Conservation (phyloP, 1,140 invertebrate species). For the Drosophila carrolli region DNA sequence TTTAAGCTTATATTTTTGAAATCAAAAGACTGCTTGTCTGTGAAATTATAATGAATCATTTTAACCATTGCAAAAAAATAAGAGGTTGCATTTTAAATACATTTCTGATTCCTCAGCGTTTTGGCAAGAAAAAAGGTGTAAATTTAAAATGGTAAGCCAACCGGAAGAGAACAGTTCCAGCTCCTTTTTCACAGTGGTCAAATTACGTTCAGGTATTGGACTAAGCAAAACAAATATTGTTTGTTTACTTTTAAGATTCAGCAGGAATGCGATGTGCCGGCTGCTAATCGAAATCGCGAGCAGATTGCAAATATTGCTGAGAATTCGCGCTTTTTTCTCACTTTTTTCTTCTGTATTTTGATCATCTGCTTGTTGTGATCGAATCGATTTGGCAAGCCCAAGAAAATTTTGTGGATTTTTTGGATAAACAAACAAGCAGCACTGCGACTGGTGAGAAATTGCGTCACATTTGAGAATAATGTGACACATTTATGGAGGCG, state of each 20-base stretch:
- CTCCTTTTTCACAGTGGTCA: slow-evolving; percentile 2
- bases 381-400: slow-evolving; percentile 42
- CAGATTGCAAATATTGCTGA: slow-evolving; percentile 18
- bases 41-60: neutral
- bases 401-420: slow-evolving; percentile 16
- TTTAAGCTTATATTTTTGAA: too few relatives aligned
- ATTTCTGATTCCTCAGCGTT: neutral
- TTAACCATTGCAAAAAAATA: neutral
- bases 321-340: slow-evolving; percentile 1
- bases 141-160: slow-evolving; percentile 3
- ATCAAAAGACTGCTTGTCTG: too few relatives aligned
- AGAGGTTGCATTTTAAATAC: neutral
- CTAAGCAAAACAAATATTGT: slow-evolving; percentile 31
- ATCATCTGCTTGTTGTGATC: slow-evolving; percentile 25
- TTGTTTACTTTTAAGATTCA: slow-evolving; percentile 27
- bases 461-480: slow-evolving; percentile 69
- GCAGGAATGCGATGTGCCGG: slow-evolving; percentile 23
- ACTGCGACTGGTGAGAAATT: slow-evolving; percentile 51
- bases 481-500: slow-evolving; percentile 65
- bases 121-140: neutral
- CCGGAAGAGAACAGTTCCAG: slow-evolving; percentile 12
- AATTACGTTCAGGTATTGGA: slow-evolving; percentile 30
- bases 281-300: slow-evolving; percentile 39
- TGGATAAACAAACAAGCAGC: slow-evolving; percentile 50
- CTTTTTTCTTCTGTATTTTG: slow-evolving; percentile 2